These are phyloP conservation scores for Urechis unicinctus DNA, from an alignment of 2,888 invertebrate genomes.

Conservation along the genomic window DNA sequence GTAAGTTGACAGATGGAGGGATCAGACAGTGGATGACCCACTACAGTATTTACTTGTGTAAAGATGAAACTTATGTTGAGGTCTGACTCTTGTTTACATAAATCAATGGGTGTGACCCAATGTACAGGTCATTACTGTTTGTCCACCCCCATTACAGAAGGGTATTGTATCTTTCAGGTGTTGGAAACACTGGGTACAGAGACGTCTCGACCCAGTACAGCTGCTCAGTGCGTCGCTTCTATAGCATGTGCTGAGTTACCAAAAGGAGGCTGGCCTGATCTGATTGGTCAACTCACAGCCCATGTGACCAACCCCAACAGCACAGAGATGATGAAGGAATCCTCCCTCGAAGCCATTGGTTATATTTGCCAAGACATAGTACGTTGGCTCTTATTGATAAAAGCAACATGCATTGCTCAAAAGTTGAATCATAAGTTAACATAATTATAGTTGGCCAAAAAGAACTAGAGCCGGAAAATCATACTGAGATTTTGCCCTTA, in stretches of 20 bases:
- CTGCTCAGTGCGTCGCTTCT: conserved; percentile 98
- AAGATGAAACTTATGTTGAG: too few relatives aligned
- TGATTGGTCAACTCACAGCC: conserved; percentile 76
- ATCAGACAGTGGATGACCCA: too few relatives aligned
- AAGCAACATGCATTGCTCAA: too few relatives aligned
- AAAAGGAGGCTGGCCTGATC: conserved; percentile 82
- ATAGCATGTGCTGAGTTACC: conserved; percentile 96
- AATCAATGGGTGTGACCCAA: too few relatives aligned
- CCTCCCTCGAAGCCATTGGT: conserved; percentile 95
- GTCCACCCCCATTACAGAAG: conserved; percentile 1
- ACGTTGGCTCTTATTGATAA: too few relatives aligned
- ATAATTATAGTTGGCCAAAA: too few relatives aligned
- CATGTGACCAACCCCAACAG: conserved; percentile 77
- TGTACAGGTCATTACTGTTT: background rate
- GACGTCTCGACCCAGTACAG: conserved; percentile 85
- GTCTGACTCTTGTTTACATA: too few relatives aligned
- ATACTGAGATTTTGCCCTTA: too few relatives aligned
- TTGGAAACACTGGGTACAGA: conserved; percentile 92
- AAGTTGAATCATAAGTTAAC: too few relatives aligned
- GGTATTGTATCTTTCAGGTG: conserved; percentile 60
- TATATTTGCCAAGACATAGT: conserved; percentile 96
- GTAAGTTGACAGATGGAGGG: conserved; percentile 57
- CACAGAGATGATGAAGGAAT: conserved; percentile 91
- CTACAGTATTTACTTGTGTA: too few relatives aligned
- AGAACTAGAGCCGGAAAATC: too few relatives aligned